phyloP scores from a whole-genome alignment of 2,797 vertebrate species.

The Sus cebifrons region DNA sequence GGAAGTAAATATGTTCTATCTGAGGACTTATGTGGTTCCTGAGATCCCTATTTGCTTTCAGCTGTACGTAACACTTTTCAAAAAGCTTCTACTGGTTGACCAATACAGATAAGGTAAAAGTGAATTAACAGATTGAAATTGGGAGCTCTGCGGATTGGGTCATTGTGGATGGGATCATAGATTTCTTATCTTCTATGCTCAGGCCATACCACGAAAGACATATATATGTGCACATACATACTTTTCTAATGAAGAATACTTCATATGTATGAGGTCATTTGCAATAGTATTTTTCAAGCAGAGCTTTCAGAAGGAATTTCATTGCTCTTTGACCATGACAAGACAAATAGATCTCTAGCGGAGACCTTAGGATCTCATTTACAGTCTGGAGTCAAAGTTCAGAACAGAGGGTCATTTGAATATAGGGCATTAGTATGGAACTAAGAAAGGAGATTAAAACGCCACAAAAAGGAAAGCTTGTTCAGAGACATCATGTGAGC shows the following conservation, averaged over 20 bases:
- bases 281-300: constrained; percentile 22
- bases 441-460: background rate
- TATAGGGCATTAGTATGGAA: constrained; percentile 5
- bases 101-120: background rate
- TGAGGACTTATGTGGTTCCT: background rate
- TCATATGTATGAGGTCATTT: background rate
- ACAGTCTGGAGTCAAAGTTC: background rate
- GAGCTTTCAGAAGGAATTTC: background rate
- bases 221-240: background rate
- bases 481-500: constrained; percentile 30
- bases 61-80: background rate
- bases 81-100: background rate
- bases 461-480: constrained; percentile 32
- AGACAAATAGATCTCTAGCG: background rate
- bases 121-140: background rate
- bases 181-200: background rate
- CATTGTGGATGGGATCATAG: background rate
- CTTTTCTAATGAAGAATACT: background rate
- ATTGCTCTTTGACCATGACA: constrained; percentile 3
- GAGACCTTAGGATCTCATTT: background rate
- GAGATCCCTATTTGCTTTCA: background rate
- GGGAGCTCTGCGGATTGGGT: background rate
- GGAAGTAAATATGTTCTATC: background rate
- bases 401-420: constrained; percentile 10
- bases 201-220: background rate